A percentile compares a stretch with the other conserved stretches of the same genome.
phyloP scores from a whole-genome alignment of 2,113 vertebrate genomes.

The Zosterops japonicus region DNA sequence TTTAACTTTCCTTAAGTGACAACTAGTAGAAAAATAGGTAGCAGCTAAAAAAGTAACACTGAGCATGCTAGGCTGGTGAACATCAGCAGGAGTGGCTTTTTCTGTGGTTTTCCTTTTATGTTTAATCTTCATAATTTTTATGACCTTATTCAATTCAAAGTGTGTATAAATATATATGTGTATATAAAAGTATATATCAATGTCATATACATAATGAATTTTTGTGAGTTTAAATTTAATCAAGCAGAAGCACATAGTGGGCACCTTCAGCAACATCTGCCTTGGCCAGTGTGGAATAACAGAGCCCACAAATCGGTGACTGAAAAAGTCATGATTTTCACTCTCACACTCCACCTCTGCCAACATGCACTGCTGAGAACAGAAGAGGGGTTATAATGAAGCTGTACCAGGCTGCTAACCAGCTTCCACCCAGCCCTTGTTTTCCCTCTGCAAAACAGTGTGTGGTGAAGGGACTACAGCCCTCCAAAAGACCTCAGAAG shows the following conservation, averaged over 20 bases:
- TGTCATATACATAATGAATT: not conserved
- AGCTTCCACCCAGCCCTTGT: not conserved
- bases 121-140: not conserved
- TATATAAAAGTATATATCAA: not conserved
- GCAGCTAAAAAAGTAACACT: not conserved
- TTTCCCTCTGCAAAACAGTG: not conserved
- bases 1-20: conserved; percentile 34
- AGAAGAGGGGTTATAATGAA: not conserved
- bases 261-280: not conserved
- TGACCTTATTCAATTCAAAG: not conserved
- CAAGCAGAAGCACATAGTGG: not conserved
- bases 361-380: not conserved
- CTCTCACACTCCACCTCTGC: not conserved
- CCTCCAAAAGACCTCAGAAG: not conserved
- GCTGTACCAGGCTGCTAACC: not conserved
- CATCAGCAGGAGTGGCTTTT: not conserved
- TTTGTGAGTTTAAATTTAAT: not conserved
- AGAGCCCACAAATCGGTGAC: not conserved
- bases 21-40: conserved; percentile 15
- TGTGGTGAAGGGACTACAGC: not conserved
- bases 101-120: conserved; percentile 2
- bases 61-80: not conserved
- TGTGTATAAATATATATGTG: not conserved
- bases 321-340: not conserved
- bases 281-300: not conserved